Conservation (phyloP, 1,140 invertebrate species). For the Phthorimaea operculella region DNA sequence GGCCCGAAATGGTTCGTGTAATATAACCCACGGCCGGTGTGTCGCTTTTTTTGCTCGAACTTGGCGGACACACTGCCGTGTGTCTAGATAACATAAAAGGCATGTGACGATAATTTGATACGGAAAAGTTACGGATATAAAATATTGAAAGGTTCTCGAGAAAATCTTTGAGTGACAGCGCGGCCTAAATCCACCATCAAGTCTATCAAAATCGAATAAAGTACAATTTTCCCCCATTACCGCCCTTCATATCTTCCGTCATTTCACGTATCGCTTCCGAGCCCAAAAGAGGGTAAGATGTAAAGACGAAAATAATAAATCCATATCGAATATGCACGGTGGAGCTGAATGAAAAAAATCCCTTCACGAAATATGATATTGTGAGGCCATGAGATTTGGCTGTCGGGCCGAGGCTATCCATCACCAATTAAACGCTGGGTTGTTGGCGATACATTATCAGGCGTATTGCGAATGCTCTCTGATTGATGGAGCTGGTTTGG, state of each 20-base stretch:
- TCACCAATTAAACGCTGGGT: slow-evolving; percentile 61
- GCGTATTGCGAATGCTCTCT: slow-evolving; percentile 42
- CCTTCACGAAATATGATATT: slow-evolving; percentile 45
- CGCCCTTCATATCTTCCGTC: slow-evolving; percentile 61
- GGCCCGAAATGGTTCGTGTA: too few species aligned
- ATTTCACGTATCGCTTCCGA: slow-evolving; percentile 65
- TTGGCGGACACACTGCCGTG: too few species aligned
- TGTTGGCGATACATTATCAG: slow-evolving; percentile 60
- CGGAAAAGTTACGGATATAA: neutral
- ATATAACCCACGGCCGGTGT: too few species aligned
- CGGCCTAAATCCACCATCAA: slow-evolving; percentile 56
- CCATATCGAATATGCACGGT: slow-evolving; percentile 55
- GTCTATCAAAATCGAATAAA: slow-evolving; percentile 67
- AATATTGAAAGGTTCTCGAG: slow-evolving; percentile 10
- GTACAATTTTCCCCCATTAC: slow-evolving; percentile 64
- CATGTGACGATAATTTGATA: too few species aligned
- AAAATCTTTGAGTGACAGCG: slow-evolving; percentile 40
- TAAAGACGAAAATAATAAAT: slow-evolving; percentile 62
- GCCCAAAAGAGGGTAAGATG: slow-evolving; percentile 53
- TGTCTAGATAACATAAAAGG: too few species aligned
- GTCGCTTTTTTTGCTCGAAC: too few species aligned
- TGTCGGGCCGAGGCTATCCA: slow-evolving; percentile 43
- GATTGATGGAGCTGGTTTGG: slow-evolving; percentile 51
- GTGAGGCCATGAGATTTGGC: slow-evolving; percentile 37
- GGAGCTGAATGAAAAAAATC: slow-evolving; percentile 39